Evolutionary conservation across 1,140 invertebrate species (phyloP).

Genomic region (Cydia strobilella): DNA sequence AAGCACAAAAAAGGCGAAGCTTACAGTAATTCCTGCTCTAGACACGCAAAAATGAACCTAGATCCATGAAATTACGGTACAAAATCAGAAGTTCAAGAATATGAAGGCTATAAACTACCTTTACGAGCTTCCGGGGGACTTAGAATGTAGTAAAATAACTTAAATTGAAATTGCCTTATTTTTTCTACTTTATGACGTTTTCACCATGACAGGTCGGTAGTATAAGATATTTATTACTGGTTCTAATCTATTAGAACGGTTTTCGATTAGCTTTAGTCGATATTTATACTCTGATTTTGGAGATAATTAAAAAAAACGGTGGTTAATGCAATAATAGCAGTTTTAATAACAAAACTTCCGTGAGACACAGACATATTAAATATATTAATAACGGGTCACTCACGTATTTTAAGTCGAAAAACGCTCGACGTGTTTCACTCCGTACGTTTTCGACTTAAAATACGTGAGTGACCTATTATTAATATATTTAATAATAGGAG

Average conservation of each 20-base stretch:
- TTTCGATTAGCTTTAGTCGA: constrained; percentile 1
- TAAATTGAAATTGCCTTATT: constrained; percentile 32
- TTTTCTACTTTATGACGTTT: constrained; percentile 32
- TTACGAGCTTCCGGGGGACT: constrained; percentile 12
- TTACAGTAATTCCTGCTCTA: background rate
- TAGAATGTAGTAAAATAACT: constrained; percentile 28
- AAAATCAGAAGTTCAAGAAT: background rate
- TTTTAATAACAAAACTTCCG: no score
- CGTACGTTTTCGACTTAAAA: no score
- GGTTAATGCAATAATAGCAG: no score
- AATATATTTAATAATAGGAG: no score
- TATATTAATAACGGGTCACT: no score
- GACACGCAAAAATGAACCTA: background rate
- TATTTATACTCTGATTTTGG: no score
- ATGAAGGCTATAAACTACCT: constrained; percentile 14
- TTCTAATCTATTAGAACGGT: constrained; percentile 15
- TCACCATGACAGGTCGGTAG: constrained; percentile 12
- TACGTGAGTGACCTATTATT: no score
- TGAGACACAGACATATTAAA: no score
- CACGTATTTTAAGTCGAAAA: no score
- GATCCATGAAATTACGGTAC: background rate
- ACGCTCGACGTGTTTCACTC: no score
- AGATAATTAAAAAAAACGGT: no score
- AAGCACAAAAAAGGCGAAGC: no score
- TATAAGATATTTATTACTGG: constrained; percentile 20